Evolutionary conservation across 2,888 invertebrate species (phyloP).

Genomic region (Piscicola geometra): DNA sequence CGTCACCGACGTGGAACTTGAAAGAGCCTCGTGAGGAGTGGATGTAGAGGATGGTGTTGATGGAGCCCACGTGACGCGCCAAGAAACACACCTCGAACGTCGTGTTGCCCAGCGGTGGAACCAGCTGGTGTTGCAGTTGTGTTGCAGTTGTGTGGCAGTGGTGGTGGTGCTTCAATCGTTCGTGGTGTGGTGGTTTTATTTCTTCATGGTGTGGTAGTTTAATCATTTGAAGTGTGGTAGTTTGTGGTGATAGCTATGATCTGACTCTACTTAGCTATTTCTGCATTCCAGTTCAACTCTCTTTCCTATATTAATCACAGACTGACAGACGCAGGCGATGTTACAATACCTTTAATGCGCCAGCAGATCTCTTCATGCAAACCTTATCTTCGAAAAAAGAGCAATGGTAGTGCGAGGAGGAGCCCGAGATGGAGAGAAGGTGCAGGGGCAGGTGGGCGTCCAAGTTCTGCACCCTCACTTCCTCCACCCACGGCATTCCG

Average conservation of each 20-base stretch:
- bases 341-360: too few relatives aligned
- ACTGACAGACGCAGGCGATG: too few relatives aligned
- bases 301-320: too few relatives aligned
- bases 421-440: conserved; percentile 87
- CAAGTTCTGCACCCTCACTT: conserved; percentile 80
- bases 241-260: too few relatives aligned
- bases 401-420: conserved; percentile 89
- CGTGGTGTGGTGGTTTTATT: too few relatives aligned
- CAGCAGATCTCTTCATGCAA: too few relatives aligned
- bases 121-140: conserved; percentile 63
- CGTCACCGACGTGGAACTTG: conserved; percentile 69
- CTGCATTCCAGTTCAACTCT: too few relatives aligned
- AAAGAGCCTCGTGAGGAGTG: conserved; percentile 84
- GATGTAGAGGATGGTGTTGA: conserved; percentile 80
- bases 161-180: too few relatives aligned
- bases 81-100: conserved; percentile 92
- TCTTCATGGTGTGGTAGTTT: too few relatives aligned
- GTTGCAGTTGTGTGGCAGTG: background rate
- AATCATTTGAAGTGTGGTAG: too few relatives aligned
- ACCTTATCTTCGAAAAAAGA: conserved; percentile 93
- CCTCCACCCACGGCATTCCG: conserved; percentile 78
- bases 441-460: conserved; percentile 80
- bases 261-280: too few relatives aligned
- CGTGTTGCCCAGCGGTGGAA: conserved; percentile 84
- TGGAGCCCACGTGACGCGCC: conserved; percentile 81